phyloP scores from a whole-genome alignment of 1,140 invertebrate species.

The Ruditapes philippinarum region DNA sequence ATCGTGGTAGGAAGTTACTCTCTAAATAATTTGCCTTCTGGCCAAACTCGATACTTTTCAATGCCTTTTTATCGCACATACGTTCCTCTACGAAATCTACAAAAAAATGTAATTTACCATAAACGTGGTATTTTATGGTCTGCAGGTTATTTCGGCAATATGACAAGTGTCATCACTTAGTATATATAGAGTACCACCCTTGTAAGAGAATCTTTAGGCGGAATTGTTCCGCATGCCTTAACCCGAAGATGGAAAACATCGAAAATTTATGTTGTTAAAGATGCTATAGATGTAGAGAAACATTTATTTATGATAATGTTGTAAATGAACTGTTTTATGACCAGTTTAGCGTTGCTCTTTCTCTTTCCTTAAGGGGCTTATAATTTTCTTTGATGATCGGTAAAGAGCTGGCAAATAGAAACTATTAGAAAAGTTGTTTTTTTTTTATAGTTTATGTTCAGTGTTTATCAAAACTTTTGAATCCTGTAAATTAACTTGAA shows the following conservation, averaged over 20 bases:
- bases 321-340: conserved; percentile 15
- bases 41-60: conserved; percentile 4
- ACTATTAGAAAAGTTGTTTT: no score
- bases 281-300: neutral
- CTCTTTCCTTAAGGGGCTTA: no score
- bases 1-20: neutral
- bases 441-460: no score
- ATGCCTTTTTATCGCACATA: conserved; percentile 12
- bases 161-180: conserved; percentile 36
- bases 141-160: conserved; percentile 3
- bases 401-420: no score
- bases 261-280: neutral
- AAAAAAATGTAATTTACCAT: conserved; percentile 49
- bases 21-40: conserved; percentile 25
- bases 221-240: conserved; percentile 25
- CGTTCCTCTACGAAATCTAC: conserved; percentile 37
- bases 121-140: conserved; percentile 40
- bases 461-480: no score
- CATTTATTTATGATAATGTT: neutral
- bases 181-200: conserved; percentile 1
- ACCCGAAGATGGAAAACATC: conserved; percentile 6
- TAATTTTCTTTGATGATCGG: no score
- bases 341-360: neutral
- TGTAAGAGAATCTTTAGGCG: conserved; percentile 10
- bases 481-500: no score